Base-by-base conservation (phyloP, 2,113 vertebrate genomes). In the Nannospalax galili region DNA sequence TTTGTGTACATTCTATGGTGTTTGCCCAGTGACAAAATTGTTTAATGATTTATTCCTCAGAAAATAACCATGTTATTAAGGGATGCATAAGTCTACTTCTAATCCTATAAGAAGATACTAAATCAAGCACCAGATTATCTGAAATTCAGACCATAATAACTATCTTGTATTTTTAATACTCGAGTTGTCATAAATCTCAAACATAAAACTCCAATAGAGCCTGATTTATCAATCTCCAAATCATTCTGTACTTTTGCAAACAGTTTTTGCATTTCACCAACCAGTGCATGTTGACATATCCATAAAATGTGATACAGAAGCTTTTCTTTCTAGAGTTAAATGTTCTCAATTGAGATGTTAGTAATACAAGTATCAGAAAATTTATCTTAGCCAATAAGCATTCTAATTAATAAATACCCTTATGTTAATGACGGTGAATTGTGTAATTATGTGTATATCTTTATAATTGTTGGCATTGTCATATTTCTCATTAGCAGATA, bases 101-200 rank as follows among this genome's bases (percentile, higher is more conserved):
- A 86, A 86, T 40, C 48, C 32, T 88, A 0, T 67, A 64, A 79
- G 67, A 84, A 73, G 48, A 37, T 20, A 35, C 30, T 64, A 32
- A 84, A 30, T 88, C 65, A 69, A 15, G 24, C 73, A 30, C 26
- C 37, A 88, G 7, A 52, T 69, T 73, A 48, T 40, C 35, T 88
- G 2, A 52, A 69, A 62, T 74, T 92, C n/a, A 88, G 40, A 75
- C 26, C 17, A 48, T 11, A 48, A 1, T 62, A 67, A 62, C 58
- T 45, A 20, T 42, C 60, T n/a, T n/a, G n/a, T n/a, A n/a, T 82
- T 89, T 92, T 92, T 87, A 74, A 87, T 84, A n/a, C 35, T 82
- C 84, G n/a, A 74, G 45, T 91, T 32, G 7, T 80, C 30, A 48
- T 37, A 37, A 77, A 78, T 90, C 60, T 93, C 87, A 89, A 72